Percentiles rank a stretch among this genome's conserved stretches.
phyloP scores from a whole-genome alignment of 2,113 vertebrate genomes.

The Calcarius ornatus region DNA sequence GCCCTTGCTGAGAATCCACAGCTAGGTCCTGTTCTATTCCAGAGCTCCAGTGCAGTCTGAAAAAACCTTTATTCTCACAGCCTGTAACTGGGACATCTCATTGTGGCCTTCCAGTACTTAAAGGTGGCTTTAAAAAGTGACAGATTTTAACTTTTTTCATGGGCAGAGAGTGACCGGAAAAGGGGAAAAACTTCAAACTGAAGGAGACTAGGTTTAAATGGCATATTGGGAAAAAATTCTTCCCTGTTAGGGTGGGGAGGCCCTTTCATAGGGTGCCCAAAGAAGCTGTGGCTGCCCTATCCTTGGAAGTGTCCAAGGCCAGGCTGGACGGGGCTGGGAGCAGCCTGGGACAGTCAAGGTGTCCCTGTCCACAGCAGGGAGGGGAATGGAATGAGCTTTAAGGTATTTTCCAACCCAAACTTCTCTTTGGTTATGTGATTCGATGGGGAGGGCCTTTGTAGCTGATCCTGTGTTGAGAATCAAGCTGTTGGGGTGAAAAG shows the following conservation, averaged over 20 bases:
- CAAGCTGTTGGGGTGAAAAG: not conserved
- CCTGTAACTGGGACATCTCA: not conserved
- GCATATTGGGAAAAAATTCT: not conserved
- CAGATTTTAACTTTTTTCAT: not conserved
- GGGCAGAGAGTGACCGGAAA: not conserved
- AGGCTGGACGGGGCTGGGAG: accelerated
- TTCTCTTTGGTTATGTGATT: not conserved
- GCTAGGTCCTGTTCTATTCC: accelerated
- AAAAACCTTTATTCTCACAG: not conserved
- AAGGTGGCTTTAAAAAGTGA: not conserved
- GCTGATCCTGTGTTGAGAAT: not conserved
- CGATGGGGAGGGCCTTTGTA: accelerated
- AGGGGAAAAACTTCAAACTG: not conserved
- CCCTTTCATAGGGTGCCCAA: not conserved
- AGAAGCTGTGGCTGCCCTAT: not conserved
- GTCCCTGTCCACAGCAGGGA: not conserved
- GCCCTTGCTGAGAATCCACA: not conserved
- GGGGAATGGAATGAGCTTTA: not conserved
- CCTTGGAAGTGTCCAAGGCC: not conserved
- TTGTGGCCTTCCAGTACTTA: not conserved
- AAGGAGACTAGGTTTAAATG: not conserved
- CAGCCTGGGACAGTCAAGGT: accelerated
- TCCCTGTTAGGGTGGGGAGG: not conserved
- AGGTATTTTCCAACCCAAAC: not conserved
- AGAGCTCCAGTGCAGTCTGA: accelerated